These are phyloP conservation scores for Coelogynopora nodosa DNA, from an alignment of 2,888 invertebrate species.

Conservation along the genomic window DNA sequence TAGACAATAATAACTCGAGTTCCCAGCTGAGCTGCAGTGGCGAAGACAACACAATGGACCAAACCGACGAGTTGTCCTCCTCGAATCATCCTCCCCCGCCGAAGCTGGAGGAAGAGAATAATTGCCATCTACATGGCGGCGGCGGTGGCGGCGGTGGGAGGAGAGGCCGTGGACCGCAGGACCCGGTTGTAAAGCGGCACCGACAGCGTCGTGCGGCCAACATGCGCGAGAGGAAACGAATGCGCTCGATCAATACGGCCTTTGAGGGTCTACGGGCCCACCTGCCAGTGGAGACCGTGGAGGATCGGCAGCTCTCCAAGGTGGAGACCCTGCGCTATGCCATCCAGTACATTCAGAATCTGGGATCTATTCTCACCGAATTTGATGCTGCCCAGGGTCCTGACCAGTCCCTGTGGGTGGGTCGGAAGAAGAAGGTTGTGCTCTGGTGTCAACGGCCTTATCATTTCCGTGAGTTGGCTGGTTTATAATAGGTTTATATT, in stretches of 20 bases:
- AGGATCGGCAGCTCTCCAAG: slow-evolving; percentile 25
- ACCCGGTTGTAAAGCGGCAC: not conserved
- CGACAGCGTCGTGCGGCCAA: slow-evolving; percentile 27
- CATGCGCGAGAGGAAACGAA: slow-evolving; percentile 27
- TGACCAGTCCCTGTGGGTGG: not conserved
- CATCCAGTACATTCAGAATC: slow-evolving; percentile 31
- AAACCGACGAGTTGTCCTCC: not conserved
- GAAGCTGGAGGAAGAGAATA: not conserved
- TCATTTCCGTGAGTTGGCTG: not conserved
- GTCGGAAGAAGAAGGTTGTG: not conserved
- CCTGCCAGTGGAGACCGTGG: slow-evolving; percentile 1
- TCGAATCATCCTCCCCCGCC: not conserved
- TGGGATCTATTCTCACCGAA: not conserved
- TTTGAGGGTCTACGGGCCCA: slow-evolving; percentile 8
- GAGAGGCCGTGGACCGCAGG: not conserved
- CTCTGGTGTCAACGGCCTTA: not conserved
- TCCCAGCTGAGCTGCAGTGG: not conserved
- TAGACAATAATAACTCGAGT: not conserved
- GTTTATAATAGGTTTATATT: no score
- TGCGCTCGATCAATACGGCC: slow-evolving; percentile 34
- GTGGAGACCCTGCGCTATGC: slow-evolving; percentile 10
- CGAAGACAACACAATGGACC: not conserved
- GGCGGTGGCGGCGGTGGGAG: not conserved
- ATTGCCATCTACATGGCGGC: no score
- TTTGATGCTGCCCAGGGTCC: not conserved